These are phyloP conservation scores for Eupithecia subfuscata DNA, from an alignment of 2,888 invertebrate species.

Conservation along the genomic window DNA sequence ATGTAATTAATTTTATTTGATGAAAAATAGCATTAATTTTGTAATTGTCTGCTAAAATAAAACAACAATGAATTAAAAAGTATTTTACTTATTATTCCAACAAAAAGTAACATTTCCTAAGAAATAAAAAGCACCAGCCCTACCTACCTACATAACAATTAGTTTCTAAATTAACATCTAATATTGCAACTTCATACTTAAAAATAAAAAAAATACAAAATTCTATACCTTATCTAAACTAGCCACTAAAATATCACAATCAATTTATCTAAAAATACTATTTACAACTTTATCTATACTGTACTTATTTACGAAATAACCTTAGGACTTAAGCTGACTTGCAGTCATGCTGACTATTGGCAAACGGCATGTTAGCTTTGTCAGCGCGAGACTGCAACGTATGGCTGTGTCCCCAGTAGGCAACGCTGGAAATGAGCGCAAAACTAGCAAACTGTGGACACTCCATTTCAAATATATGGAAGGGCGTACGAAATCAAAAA, in stretches of 20 bases:
- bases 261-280: slow-evolving; percentile 42
- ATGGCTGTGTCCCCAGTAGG: too few relatives aligned
- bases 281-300: slow-evolving; percentile 39
- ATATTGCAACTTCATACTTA: slow-evolving; percentile 17
- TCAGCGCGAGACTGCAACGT: not conserved
- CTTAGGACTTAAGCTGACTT: not conserved
- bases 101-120: not conserved
- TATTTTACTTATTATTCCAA: slow-evolving; percentile 1
- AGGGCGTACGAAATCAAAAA: too few relatives aligned
- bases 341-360: slow-evolving; percentile 27
- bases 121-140: not conserved
- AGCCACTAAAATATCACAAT: slow-evolving; percentile 42
- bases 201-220: slow-evolving; percentile 29
- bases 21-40: slow-evolving; percentile 44
- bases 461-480: too few relatives aligned
- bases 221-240: slow-evolving; percentile 20
- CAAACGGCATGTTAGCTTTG: not conserved
- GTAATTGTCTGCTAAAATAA: slow-evolving; percentile 34
- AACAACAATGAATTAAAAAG: slow-evolving; percentile 27
- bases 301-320: slow-evolving; percentile 35
- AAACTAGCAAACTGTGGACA: too few relatives aligned
- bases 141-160: slow-evolving; percentile 1
- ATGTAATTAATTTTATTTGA: slow-evolving; percentile 28
- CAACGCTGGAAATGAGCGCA: too few relatives aligned
- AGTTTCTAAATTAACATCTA: slow-evolving; percentile 10